Evolutionary conservation across 2,113 vertebrate species (phyloP), one percentile per base, ranked within the genome.

Genomic region (Anoura caudifer): DNA sequence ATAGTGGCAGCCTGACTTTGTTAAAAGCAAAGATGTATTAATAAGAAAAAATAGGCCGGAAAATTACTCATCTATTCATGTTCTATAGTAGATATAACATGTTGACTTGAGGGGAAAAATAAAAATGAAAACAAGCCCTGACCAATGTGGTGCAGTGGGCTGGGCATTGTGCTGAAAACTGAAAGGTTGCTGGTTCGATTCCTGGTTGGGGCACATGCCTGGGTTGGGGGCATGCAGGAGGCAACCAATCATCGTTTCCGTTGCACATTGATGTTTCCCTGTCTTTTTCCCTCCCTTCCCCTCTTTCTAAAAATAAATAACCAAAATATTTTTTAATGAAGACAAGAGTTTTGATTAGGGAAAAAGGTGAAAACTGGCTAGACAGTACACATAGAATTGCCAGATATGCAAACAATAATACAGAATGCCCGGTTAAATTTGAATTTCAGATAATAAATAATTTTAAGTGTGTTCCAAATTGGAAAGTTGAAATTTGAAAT

Each of bases 21-120:
- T 94, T 95, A 61, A 79, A 77, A 91, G 8, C 90, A 97, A 96
- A 93, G 73, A 93, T 89, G 94, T 93, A 92, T 81, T 90, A 84
- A 81, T 69, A 82, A 61, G 43, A 73, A 84, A 91, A 52, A 69
- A 94, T 69, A 54, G 16, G 12, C 3, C 22, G 2, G 8, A n/a
- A 96, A 95, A 22, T 70, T 95, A 79, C 72, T 96, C 80, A 96
- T 86, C 72, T 93, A 14, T 93, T 97, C 85, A 94, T 97, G 87
- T 97, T 93, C 31, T 97, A 45, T 96, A 75, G 86, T 92, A 50
- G 47, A 75, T 87, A 92, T 31, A 96, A 70, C 16, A 19, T 95
- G 16, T 97, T 95, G 83, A 94, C 3, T 97, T 36, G 2, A 86
- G 36, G 28, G 45, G 76, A 96, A 96, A 83, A 97, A 87, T 65